Base-by-base conservation (phyloP, 2,888 invertebrate species). In the Azorinus chamasolen region DNA sequence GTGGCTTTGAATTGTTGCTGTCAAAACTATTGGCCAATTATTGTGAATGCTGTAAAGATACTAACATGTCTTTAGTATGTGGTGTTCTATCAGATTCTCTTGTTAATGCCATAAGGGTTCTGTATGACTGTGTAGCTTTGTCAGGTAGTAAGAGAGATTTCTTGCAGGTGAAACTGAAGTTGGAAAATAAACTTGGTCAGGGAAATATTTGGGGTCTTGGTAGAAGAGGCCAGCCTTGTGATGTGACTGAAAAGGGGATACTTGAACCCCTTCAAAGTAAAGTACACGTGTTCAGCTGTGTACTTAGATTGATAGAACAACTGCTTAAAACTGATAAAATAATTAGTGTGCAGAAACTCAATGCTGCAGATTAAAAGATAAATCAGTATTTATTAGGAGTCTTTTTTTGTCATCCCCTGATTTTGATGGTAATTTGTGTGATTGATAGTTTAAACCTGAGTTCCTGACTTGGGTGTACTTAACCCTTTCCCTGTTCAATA, bases 181-280 rank as follows among this genome's bases (percentile, higher is more conserved):
- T 80, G n/a, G 32, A 58, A 16, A 51, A 55, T 1, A 61, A 70
- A 22, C 4, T 66, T 14, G 16, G 24, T 6, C 12, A 43, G 8
- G 73, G 65, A 16, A 2, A 53, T 1, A 27, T 77, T 37, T 66
- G 43, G 24, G 72, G 70, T 3, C 39, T 80, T n/a, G 51, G 70
- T 24, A 65, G 65, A 51, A 43, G 66, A 22, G 80, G 80, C 8
- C 10, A 25, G 25, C 54, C 73, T 20, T 53, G 62, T 58, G 48
- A 55, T 39, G 12, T 65, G 46, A 27, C 50, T 4, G 48, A 51
- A 2, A 41, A 24, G 39, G 76, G 73, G 2, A 61, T 81, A 8
- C n/a, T 85, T 6, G 88, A 89, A 50, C 80, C 86, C n/a, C 27
- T 88, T 4, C 50, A 24, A 12, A 25, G 70, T 14, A 89, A 89